Percentiles rank a stretch among this genome's conserved stretches.
These are phyloP conservation scores for Papilio demoleus DNA, from an alignment of 2,888 invertebrate genomes.

Conservation along the genomic window DNA sequence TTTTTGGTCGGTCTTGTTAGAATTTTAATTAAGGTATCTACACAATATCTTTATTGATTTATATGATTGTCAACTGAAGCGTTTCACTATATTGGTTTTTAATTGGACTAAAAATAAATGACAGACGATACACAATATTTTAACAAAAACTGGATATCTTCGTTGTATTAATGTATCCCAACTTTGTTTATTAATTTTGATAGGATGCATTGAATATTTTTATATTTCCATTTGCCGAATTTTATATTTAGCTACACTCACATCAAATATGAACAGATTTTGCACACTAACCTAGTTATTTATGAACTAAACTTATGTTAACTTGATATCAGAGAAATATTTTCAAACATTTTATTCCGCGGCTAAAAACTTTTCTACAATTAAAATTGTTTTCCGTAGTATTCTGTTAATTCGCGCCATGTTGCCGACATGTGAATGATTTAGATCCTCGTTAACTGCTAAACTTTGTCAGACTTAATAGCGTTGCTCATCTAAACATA, in stretches of 20 bases:
- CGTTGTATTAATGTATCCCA: not conserved
- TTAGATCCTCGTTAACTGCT: conserved; percentile 21
- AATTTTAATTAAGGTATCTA: conserved; percentile 16
- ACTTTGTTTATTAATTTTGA: too few relatives aligned
- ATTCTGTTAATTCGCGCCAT: conserved; percentile 16
- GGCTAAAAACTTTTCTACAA: not conserved
- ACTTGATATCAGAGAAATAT: too few relatives aligned
- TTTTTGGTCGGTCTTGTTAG: not conserved
- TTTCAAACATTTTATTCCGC: too few relatives aligned
- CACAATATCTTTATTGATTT: conserved; percentile 18
- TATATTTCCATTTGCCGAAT: too few relatives aligned
- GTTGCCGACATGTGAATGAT: conserved; percentile 25
- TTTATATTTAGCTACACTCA: too few relatives aligned
- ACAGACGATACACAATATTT: not conserved
- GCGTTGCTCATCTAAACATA: conserved; percentile 11
- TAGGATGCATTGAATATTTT: too few relatives aligned
- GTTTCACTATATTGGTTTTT: not conserved
- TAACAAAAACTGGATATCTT: not conserved
- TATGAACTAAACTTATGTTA: too few relatives aligned
- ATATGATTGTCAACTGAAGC: conserved; percentile 15
- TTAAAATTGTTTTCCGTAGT: conserved; percentile 15
- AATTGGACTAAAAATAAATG: conserved; percentile 17
- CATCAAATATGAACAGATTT: too few relatives aligned
- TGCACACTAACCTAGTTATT: too few relatives aligned
- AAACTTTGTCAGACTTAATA: conserved; percentile 19